phyloP scores from a whole-genome alignment of 2,888 invertebrate species.

The Abrostola triplasia region DNA sequence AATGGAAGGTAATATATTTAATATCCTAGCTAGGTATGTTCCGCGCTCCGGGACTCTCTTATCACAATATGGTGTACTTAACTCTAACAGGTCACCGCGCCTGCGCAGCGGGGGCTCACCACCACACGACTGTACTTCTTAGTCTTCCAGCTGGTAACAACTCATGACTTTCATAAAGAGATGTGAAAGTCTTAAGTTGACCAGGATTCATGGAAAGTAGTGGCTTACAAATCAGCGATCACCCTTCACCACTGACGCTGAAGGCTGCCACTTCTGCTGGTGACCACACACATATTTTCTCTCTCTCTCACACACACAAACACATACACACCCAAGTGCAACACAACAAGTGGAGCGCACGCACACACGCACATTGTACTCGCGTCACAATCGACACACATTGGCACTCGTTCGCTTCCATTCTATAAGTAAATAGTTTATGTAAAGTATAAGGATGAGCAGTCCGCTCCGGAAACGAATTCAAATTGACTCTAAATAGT shows the following conservation, averaged over 20 bases:
- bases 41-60: conserved; percentile 19
- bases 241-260: too few relatives aligned
- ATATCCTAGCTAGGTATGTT: conserved; percentile 6
- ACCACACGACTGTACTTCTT: too few relatives aligned
- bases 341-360: conserved; percentile 19
- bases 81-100: conserved; percentile 1
- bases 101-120: conserved; percentile 17
- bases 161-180: too few relatives aligned
- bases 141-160: background rate
- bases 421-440: background rate
- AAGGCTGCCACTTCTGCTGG: too few relatives aligned
- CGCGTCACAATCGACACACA: conserved; percentile 16
- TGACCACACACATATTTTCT: too few relatives aligned
- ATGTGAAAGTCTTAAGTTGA: too few relatives aligned
- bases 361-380: conserved; percentile 24
- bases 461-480: background rate
- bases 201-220: too few relatives aligned
- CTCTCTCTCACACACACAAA: conserved; percentile 1
- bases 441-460: background rate
- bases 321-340: conserved; percentile 1
- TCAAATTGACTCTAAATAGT: background rate
- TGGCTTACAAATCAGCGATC: too few relatives aligned
- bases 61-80: conserved; percentile 44
- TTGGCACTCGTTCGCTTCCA: background rate
- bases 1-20: conserved; percentile 10